Evolutionary conservation across 2,797 vertebrate genomes (phyloP).

Genomic region (Threskiornis aethiopicus): DNA sequence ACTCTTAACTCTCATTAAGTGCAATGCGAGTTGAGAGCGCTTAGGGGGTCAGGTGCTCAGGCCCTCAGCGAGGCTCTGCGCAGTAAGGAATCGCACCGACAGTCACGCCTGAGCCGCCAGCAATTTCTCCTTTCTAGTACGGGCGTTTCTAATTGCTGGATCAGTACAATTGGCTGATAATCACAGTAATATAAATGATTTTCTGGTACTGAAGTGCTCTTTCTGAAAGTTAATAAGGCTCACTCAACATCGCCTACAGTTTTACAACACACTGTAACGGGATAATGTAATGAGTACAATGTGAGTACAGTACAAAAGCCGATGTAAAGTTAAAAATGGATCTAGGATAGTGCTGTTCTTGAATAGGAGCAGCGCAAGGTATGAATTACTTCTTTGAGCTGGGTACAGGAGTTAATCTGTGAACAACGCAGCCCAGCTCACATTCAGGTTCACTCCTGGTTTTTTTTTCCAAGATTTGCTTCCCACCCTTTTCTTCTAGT

Average conservation of each 20-base stretch:
- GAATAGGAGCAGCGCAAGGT: not conserved
- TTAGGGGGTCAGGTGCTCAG: not conserved
- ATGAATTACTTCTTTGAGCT: not conserved
- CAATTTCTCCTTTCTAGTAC: not conserved
- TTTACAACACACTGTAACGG: not conserved
- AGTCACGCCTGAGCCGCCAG: not conserved
- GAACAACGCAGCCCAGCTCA: not conserved
- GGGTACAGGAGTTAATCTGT: not conserved
- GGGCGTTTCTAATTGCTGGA: not conserved
- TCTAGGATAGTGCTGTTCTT: not conserved
- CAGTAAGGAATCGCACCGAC: not conserved
- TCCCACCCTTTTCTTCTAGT: not conserved
- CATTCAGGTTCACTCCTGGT: not conserved
- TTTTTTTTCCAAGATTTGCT: not conserved
- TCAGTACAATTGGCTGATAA: not conserved
- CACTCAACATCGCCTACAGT: constrained; percentile 38
- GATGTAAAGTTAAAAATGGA: not conserved
- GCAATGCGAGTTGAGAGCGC: not conserved
- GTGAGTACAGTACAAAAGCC: not conserved
- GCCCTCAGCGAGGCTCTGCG: not conserved
- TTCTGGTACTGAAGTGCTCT: constrained; percentile 7
- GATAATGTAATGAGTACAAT: not conserved
- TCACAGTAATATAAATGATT: not conserved
- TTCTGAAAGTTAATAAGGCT: constrained; percentile 48
- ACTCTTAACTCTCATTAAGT: not conserved